phyloP scores from a whole-genome alignment of 2,113 vertebrate genomes.

The Panurus biarmicus region DNA sequence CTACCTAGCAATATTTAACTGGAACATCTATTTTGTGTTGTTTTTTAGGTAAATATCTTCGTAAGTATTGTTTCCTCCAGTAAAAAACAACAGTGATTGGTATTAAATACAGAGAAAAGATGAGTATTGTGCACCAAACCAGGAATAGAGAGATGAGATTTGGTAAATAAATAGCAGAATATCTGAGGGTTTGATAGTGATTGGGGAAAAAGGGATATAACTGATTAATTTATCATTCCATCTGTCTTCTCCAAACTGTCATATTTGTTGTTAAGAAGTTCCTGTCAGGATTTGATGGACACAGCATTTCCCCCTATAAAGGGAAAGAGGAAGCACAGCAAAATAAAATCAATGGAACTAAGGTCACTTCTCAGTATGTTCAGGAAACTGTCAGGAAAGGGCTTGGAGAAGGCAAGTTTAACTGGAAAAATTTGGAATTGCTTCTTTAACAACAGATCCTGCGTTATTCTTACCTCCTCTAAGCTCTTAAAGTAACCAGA shows the following conservation, averaged over 20 bases:
- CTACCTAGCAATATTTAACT: conserved; percentile 10
- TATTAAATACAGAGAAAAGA: not conserved
- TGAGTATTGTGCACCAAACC: not conserved
- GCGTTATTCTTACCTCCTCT: not conserved
- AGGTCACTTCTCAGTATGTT: not conserved
- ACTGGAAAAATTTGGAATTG: not conserved
- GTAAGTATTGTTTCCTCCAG: not conserved
- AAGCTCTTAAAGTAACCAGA: not conserved
- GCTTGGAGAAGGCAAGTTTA: not conserved
- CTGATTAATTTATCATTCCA: not conserved
- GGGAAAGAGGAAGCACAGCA: not conserved
- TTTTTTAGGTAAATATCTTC: not conserved
- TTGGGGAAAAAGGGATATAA: not conserved
- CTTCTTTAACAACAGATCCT: not conserved
- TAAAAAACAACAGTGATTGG: not conserved
- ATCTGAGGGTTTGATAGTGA: not conserved
- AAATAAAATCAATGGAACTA: not conserved
- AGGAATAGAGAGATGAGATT: not conserved
- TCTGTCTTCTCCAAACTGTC: not conserved
- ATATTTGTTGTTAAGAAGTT: not conserved
- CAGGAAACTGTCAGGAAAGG: not conserved
- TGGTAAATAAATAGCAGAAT: not conserved
- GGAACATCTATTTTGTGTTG: not conserved
- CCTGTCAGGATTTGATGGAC: not conserved
- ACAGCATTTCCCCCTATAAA: not conserved